A percentile compares a stretch with the other conserved stretches of the same genome.
Conservation (phyloP, 2,888 invertebrate species). For the Rhagonycha fulva region DNA sequence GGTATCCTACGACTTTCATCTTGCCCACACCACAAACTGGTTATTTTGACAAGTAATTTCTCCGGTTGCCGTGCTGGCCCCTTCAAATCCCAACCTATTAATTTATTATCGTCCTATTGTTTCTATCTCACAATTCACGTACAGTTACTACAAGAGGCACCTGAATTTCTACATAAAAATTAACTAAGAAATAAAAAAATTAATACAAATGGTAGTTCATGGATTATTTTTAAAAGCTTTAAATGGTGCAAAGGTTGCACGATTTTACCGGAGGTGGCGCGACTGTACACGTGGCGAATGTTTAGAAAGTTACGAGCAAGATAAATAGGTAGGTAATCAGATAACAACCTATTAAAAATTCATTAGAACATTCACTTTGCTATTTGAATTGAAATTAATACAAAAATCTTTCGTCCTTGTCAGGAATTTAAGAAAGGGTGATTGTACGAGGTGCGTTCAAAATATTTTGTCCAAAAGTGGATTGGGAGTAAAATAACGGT, state of each 20-base stretch:
- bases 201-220: background rate
- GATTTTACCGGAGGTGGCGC: constrained; percentile 4
- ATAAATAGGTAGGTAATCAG: background rate
- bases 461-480: background rate
- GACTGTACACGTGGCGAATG: constrained; percentile 7
- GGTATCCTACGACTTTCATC: constrained; percentile 30
- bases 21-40: constrained; percentile 21
- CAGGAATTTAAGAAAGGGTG: background rate
- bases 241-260: constrained; percentile 13
- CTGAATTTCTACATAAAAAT: constrained; percentile 1
- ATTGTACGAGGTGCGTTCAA: background rate
- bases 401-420: background rate
- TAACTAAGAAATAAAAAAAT: background rate
- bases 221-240: constrained; percentile 4
- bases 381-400: background rate
- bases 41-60: constrained; percentile 4
- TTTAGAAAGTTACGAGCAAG: background rate
- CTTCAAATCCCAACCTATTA: background rate
- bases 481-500: no score
- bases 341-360: background rate
- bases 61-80: constrained; percentile 17
- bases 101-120: background rate
- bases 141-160: background rate
- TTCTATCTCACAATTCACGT: background rate
- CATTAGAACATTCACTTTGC: background rate